A percentile compares a stretch with the other conserved stretches of the same genome.
Evolutionary conservation across 2,113 vertebrate genomes (phyloP).

Genomic region (Apaloderma vittatum): DNA sequence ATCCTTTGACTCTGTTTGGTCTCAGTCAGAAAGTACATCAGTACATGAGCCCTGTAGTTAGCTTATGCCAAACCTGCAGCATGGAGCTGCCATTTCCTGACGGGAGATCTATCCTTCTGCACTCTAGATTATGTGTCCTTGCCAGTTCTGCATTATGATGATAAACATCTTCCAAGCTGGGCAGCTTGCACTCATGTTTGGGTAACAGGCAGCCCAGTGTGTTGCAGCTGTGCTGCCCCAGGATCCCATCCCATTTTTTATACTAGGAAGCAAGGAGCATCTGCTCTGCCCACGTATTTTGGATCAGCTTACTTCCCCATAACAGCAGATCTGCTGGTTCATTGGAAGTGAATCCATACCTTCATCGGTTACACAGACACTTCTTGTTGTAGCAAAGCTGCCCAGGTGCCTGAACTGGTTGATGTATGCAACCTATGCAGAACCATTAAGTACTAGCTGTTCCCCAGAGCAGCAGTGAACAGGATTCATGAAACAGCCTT

Average conservation of each 20-base stretch:
- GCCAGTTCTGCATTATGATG: not conserved
- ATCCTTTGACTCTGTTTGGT: not conserved
- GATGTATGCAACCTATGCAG: not conserved
- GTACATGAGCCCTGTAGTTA: not conserved
- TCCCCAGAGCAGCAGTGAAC: not conserved
- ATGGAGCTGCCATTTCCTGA: not conserved
- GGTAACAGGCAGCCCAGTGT: not conserved
- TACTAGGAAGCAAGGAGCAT: not conserved
- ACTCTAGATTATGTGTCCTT: not conserved
- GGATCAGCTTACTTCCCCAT: not conserved
- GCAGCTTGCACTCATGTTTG: not conserved
- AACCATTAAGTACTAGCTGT: not conserved
- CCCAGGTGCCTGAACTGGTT: not conserved
- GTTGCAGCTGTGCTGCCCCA: not conserved
- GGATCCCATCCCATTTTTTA: not conserved
- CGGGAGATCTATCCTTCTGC: not conserved
- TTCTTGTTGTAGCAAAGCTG: not conserved
- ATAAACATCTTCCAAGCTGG: constrained; percentile 9
- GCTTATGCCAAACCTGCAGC: not conserved
- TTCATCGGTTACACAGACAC: not conserved
- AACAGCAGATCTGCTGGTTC: not conserved
- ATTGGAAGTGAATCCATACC: not conserved
- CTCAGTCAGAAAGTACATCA: not conserved
- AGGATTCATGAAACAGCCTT: not conserved
- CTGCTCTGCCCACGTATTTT: constrained; percentile 20